These are phyloP conservation scores for Macrosiphum euphorbiae DNA, from an alignment of 2,888 invertebrate genomes.

Conservation along the genomic window DNA sequence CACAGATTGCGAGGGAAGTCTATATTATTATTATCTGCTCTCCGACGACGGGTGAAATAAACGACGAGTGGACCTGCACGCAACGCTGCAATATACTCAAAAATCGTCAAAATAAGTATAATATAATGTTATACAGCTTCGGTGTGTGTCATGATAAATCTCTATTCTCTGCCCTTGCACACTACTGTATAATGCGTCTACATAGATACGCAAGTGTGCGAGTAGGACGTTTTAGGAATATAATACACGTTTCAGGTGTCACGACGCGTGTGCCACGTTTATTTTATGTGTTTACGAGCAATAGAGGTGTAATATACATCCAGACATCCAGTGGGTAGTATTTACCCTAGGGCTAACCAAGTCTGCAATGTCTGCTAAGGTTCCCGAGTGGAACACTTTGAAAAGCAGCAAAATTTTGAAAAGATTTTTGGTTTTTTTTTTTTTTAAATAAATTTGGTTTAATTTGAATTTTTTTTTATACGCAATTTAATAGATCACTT, in stretches of 20 bases:
- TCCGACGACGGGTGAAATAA: background rate
- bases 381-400: no score
- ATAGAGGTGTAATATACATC: background rate
- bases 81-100: background rate
- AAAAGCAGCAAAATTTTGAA: no score
- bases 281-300: background rate
- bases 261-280: background rate
- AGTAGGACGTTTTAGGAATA: background rate
- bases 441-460: no score
- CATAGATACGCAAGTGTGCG: background rate
- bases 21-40: background rate
- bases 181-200: background rate
- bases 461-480: no score
- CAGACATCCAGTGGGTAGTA: no score
- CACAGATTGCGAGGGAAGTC: background rate
- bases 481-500: no score
- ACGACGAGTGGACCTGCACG: background rate
- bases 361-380: no score
- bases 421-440: no score
- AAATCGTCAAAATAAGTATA: background rate
- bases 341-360: no score
- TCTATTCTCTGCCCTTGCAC: background rate
- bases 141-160: background rate
- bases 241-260: no score
- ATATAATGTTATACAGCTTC: background rate